A percentile compares a stretch with the other conserved stretches of the same genome.
phyloP scores from a whole-genome alignment of 2,888 invertebrate species.

The Bellardia pandia region DNA sequence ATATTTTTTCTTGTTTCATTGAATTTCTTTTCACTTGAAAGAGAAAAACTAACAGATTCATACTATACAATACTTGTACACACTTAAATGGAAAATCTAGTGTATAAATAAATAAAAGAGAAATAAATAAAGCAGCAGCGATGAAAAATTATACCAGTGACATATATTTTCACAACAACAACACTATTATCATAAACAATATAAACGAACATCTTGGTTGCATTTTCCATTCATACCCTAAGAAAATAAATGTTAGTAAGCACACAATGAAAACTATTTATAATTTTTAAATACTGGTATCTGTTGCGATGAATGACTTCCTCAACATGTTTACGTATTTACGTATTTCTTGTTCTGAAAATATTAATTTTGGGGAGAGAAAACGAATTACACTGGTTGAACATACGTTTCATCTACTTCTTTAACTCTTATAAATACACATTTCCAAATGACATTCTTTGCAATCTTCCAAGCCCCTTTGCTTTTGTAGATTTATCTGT shows the following conservation, averaged over 20 bases:
- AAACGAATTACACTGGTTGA: no score
- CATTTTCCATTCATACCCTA: conserved; percentile 9
- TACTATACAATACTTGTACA: neutral
- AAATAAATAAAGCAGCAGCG: conserved; percentile 36
- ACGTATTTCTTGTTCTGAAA: no score
- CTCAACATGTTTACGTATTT: no score
- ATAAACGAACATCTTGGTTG: neutral
- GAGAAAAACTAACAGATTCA: neutral
- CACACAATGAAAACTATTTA: no score
- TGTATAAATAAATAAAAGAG: conserved; percentile 21
- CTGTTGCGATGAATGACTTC: no score
- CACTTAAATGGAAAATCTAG: conserved; percentile 6
- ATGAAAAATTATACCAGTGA: conserved; percentile 61
- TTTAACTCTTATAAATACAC: no score
- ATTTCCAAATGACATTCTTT: no score
- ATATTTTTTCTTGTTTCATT: conserved; percentile 14
- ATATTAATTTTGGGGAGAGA: no score
- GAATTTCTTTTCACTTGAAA: conserved; percentile 34
- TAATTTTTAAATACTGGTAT: no score
- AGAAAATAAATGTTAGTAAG: neutral
- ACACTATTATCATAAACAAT: conserved; percentile 15
- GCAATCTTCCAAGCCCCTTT: no score
- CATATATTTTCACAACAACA: conserved; percentile 64
- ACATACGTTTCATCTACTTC: no score
- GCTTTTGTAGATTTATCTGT: no score